phyloP scores from a whole-genome alignment of 2,888 invertebrate genomes.

The Neuroscelio doddi region DNA sequence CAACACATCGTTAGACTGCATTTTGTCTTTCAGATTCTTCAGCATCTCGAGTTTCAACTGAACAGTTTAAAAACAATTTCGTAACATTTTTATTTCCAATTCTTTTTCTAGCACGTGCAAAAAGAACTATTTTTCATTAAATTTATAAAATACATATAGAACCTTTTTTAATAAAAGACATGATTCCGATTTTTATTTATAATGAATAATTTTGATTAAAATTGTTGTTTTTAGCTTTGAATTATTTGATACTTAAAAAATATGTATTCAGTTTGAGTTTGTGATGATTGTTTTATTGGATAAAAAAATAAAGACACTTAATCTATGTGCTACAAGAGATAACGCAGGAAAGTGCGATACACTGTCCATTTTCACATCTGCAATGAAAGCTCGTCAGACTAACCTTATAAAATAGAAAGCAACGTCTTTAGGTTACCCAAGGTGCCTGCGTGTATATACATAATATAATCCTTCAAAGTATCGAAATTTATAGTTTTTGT shows the following conservation, averaged over 20 bases:
- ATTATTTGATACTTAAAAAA: no score
- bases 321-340: conserved; percentile 1
- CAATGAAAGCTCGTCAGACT: conserved; percentile 21
- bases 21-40: conserved; percentile 75
- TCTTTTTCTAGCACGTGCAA: conserved; percentile 7
- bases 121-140: no score
- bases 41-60: conserved; percentile 83
- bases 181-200: no score
- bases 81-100: conserved; percentile 5
- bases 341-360: conserved; percentile 23
- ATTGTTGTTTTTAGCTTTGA: no score
- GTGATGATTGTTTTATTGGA: no score
- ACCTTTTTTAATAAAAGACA: no score
- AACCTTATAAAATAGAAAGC: conserved; percentile 23
- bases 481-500: conserved; percentile 21
- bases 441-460: conserved; percentile 40
- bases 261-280: no score
- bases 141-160: no score
- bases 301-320: no score
- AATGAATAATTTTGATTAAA: no score
- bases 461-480: conserved; percentile 17
- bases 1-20: conserved; percentile 74
- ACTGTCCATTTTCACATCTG: conserved; percentile 20
- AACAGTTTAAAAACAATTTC: conserved; percentile 43
- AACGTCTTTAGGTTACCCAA: conserved; percentile 11